Evolutionary conservation across 2,888 invertebrate species (phyloP), one percentile per base, ranked within the genome.

Genomic region (Eupsilia transversa): DNA sequence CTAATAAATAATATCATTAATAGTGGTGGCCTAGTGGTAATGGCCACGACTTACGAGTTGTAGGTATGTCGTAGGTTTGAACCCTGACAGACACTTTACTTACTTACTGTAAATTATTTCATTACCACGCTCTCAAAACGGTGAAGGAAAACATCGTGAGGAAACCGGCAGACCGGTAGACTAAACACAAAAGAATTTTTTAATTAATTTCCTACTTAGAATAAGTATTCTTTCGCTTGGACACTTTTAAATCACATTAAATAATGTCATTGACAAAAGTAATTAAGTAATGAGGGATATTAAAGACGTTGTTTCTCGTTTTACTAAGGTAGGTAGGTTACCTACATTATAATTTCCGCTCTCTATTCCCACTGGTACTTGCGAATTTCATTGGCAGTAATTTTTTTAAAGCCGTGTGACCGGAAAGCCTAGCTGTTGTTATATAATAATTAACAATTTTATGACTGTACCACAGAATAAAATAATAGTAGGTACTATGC

Each of bases 341-440:
- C 20, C 6, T n/a, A 67, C 67, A 76, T 76, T 83, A 64, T 71
- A 73, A 75, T 83, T 77, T 85, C 81, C 83, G 85, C 79, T 87
- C 80, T 88, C 87, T 81, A 78, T 82, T 88, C 79, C 57, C 79
- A 74, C 69, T 79, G 79, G 61, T 70, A 75, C 64, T 78, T 59
- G 80, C 82, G 43, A 86, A 83, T 82, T 79, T 74, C 59, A 82
- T 83, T 74, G 79, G 78, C 74, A 78, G 74, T 54, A 10, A 66
- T 75, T 82, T 85, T 86, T 85, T 84, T 75, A 80, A 69, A 77
- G 73, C 82, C 87, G 84, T 87, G 86, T 75, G 87, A 87, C 79
- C 83, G 79, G 80, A 72, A 74, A 77, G 68, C 82, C 81, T 82
- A 80, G 80, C 30, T 63, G 74, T 74, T 70, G 75, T 86, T 82